Base-by-base conservation (phyloP, 2,113 vertebrate species). In the Plectropomus leopardus region DNA sequence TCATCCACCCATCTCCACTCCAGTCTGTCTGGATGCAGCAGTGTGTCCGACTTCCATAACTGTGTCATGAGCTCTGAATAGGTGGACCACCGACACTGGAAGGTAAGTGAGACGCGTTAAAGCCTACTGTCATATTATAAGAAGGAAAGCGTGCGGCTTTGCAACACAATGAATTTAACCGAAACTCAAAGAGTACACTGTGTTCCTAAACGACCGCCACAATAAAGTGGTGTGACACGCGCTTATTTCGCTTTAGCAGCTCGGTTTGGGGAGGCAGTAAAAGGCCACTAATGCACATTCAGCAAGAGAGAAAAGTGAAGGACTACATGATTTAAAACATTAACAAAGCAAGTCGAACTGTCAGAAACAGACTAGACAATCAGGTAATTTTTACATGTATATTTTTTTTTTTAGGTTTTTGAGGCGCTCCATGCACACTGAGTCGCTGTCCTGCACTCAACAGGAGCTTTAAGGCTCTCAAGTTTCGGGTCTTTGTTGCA, bases 31-130 rank as follows among this genome's bases (percentile, higher is more conserved):
- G 16, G 30, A 15, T 19, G 3, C 34, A 11, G 65, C 44, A 8
- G 36, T 40, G 36, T 40, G 36, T 40, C 36, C n/a, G n/a, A n/a
- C n/a, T n/a, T n/a, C n/a, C 34, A 13, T 0, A n/a, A 51, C 13
- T 15, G 32, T 24, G 14, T 6, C 24, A 3, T 1, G 7, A 42
- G 17, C 40, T 19, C 16, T 13, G 42, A 30, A 5, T 2, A 58
- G 7, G 60, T 21, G 8, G 17, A 42, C 32, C 10, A 5, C 7
- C 19, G 2, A 2, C 72, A 36, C 24, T 1, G 23, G 10, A 64
- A 71, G 80, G 80, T 76, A 72, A 59, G 79, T 28, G 40, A n/a
- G 2, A 16, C 23, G 8, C 7, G 7, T 26, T 13, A 4, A 24
- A n/a, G 30, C 5, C 32, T 45, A 11, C 36, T 5, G 8, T 15